Evolutionary conservation across 2,113 vertebrate species (phyloP).

Genomic region (Bufo gargarizans): DNA sequence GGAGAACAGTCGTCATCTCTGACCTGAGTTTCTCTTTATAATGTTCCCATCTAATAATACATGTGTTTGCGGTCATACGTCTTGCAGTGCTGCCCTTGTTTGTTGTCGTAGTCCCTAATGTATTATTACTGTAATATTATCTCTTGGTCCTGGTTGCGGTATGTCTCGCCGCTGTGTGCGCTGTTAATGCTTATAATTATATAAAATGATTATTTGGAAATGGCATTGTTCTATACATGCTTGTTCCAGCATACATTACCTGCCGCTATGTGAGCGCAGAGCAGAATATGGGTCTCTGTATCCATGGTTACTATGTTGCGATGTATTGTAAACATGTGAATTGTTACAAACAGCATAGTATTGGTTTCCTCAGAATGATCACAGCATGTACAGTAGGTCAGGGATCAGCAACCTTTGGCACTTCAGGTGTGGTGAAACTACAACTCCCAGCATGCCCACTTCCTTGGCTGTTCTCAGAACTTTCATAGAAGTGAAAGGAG

Average conservation of each 20-base stretch:
- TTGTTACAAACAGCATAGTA: too few species aligned
- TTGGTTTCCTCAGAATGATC: too few species aligned
- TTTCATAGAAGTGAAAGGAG: too few species aligned
- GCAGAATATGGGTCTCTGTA: too few species aligned
- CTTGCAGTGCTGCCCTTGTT: neutral
- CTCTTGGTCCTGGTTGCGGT: neutral
- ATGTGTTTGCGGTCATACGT: neutral
- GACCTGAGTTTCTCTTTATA: neutral
- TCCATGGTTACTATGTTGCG: too few species aligned
- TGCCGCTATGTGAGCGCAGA: neutral
- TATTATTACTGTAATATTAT: conserved; percentile 56
- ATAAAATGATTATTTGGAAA: conserved; percentile 39
- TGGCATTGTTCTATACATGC: neutral
- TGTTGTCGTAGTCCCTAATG: neutral
- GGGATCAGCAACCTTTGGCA: too few species aligned
- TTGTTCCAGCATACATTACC: neutral
- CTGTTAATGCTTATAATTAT: conserved; percentile 43
- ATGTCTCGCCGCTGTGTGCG: conserved; percentile 33
- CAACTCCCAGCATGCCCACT: too few species aligned
- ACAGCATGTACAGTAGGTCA: too few species aligned
- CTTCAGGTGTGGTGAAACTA: too few species aligned
- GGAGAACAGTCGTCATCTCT: neutral
- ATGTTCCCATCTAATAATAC: neutral
- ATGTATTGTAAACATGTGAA: too few species aligned
- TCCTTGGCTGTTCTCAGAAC: too few species aligned